Base-by-base conservation (phyloP, 2,113 vertebrate genomes). In the Xiphorhynchus elegans region DNA sequence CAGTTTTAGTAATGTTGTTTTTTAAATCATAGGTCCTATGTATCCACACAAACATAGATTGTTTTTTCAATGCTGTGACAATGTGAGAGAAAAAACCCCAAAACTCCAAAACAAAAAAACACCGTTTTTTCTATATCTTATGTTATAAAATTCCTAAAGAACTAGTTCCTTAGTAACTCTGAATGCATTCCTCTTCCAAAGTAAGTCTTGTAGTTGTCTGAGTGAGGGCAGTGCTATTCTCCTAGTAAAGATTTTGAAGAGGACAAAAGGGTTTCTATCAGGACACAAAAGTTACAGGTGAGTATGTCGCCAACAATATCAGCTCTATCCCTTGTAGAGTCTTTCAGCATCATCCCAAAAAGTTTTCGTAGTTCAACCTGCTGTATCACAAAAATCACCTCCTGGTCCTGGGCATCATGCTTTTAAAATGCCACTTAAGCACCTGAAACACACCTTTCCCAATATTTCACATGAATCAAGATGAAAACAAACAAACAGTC, bases 211-310 rank as follows among this genome's bases (percentile, higher is more conserved):
- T 8, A 37, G 25, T 17, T 69, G 25, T 20, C 13, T 73, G 26
- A 23, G 6, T 53, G 31, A 66, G 13, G 33, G 28, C 11, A 74
- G 5, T 28, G 10, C 11, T 93, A 19, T 6, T 62, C 2, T 46
- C 42, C 11, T 62, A 31, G 47, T 31, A 37, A 50, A 66, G 26
- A 60, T n/a, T 47, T 16, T 63, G 31, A 84, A 87, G 4, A 58
- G 16, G 9, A 33, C 4, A 74, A 69, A 55, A 31, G 5, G 0
- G 0, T 33, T 10, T 49, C 9, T 64, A 4, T 6, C 33, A 26
- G 13, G 7, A 31, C 63, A 53, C 11, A n/a, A 47, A 49, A 80
- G 17, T n/a, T 84, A 49, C 8, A 60, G 18, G 56, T 2, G 9
- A 37, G 2, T 40, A 12, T 15, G 11, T 37, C 47, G 76, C 15